Evolutionary conservation across 2,888 invertebrate species (phyloP), one percentile per base, ranked within the genome.

Genomic region (Parnassius apollo): DNA sequence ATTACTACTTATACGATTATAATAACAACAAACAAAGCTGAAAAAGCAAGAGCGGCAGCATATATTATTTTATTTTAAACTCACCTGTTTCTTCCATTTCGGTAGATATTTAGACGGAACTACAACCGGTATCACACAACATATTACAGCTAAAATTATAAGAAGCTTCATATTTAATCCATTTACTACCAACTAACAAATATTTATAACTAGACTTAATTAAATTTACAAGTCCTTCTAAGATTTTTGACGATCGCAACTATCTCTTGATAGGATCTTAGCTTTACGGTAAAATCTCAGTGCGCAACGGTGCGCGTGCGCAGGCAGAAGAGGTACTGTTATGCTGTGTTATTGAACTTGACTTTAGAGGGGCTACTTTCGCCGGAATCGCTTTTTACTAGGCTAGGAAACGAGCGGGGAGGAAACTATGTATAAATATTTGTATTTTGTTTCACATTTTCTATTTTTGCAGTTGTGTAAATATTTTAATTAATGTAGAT

Each of bases 51-150:
- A 59, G 56, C 18, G 13, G 25, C 48, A 12, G 57, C 56, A 51
- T 10, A 44, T 62, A 42, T 59, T 13, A 44, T 42, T 56, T 54
- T 53, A n/a, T n/a, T n/a, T 50, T 61, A 49, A 48, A 52, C 87
- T 82, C 75, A 95, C 95, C 93, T 95, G 94, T 77, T 96, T 95
- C 83, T 96, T 96, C 96, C 96, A 96, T 86, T 96, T 95, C 1
- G 96, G 96, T 66, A 96, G 91, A 82, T 94, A 95, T 83, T 93
- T 93, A 11, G 92, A 92, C 68, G 90, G 86, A 69, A 88, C 63
- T 55, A 82, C 89, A 13, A 68, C 70, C 51, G 82, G 82, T 56
- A 77, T 70, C 55, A 78, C 72, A 74, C 81, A 83, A 75, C 80
- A 82, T 66, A 83, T 53, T 54, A 85, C 72, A 57, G 76, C 75